Conservation (phyloP, 2,797 vertebrate species). For the Hypotaenidia okinawae region DNA sequence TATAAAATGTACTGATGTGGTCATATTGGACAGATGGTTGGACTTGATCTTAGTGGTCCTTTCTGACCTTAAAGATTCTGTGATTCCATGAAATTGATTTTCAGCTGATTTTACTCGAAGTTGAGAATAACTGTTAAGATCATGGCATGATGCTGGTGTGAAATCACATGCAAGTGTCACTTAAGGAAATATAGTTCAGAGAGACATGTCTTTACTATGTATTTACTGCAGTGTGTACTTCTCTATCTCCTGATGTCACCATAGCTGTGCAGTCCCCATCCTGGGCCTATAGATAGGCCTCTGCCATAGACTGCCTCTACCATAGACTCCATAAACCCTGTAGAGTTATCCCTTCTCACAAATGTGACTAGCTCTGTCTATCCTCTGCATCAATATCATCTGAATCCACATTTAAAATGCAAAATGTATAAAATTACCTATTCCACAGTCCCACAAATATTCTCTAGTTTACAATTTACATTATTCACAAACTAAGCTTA, state of each 20-base stretch:
- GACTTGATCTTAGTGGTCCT: no score
- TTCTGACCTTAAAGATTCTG: no score
- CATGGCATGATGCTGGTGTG: not conserved
- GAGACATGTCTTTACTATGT: not conserved
- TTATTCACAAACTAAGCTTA: not conserved
- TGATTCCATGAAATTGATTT: not conserved
- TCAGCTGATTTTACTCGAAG: not conserved
- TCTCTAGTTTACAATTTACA: not conserved
- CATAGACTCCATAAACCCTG: not conserved
- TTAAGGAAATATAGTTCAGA: not conserved
- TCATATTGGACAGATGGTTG: no score
- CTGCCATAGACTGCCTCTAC: not conserved
- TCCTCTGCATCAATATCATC: not conserved
- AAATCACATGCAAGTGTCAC: not conserved
- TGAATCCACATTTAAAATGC: not conserved
- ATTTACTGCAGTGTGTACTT: not conserved
- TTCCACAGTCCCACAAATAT: not conserved
- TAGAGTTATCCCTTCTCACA: not conserved
- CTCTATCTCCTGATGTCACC: not conserved
- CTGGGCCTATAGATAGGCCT: not conserved
- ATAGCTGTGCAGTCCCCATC: not conserved
- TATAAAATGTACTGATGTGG: not conserved
- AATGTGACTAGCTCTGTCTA: not conserved
- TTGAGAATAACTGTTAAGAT: not conserved
- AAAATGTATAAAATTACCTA: not conserved